Evolutionary conservation across 2,113 vertebrate species (phyloP).

Genomic region (Podilymbus podiceps): DNA sequence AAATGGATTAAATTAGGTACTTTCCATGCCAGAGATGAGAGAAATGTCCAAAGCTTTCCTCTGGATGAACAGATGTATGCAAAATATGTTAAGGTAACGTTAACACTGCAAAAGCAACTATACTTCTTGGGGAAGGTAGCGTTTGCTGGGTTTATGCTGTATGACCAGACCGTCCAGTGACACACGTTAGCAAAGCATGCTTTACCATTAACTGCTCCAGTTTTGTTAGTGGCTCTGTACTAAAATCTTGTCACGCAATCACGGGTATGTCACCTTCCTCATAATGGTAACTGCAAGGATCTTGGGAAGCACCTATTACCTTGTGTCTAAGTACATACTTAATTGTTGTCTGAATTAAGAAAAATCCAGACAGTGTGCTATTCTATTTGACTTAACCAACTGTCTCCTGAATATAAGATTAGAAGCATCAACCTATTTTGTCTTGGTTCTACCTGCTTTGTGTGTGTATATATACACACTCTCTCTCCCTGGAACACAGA

Average conservation of each 20-base stretch:
- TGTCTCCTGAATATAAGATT: not conserved
- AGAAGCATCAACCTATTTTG: not conserved
- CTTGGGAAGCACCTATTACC: not conserved
- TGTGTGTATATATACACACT: too few relatives aligned
- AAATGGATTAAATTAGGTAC: constrained; percentile 98
- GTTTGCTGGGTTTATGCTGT: not conserved
- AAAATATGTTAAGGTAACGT: constrained; percentile 96
- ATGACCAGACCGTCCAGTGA: not conserved
- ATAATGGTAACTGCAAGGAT: not conserved
- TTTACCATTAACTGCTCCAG: not conserved
- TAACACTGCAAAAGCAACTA: not conserved
- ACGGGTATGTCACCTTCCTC: not conserved
- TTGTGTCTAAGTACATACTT: not conserved
- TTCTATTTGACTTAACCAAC: not conserved
- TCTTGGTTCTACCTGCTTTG: not conserved
- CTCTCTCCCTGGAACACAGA: not conserved
- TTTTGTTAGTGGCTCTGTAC: not conserved
- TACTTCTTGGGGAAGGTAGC: not conserved
- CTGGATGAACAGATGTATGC: constrained; percentile 98
- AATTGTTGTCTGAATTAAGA: not conserved
- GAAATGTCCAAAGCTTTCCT: constrained; percentile 97
- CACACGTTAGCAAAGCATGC: not conserved
- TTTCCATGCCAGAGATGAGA: constrained; percentile 95
- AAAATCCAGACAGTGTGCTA: not conserved
- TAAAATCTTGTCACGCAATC: not conserved